Evolutionary conservation across 2,797 vertebrate species (phyloP).

Genomic region (Bryconaethiops microstoma): DNA sequence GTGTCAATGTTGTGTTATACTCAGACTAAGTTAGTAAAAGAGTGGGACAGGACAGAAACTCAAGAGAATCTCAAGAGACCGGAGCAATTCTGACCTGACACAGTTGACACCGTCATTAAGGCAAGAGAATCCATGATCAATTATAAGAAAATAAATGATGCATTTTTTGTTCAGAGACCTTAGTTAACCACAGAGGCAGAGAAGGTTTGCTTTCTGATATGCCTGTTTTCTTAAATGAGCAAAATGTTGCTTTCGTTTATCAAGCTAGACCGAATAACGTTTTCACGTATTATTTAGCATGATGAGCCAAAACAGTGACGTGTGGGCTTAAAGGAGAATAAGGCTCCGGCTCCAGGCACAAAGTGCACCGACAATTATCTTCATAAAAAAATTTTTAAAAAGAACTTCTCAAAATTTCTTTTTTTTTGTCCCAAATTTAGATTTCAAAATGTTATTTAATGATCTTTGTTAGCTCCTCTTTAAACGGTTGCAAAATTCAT

Average conservation of each 20-base stretch:
- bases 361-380: neutral
- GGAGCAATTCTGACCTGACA: no score
- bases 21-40: no score
- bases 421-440: neutral
- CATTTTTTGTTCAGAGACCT: neutral
- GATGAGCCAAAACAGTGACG: neutral
- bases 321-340: neutral
- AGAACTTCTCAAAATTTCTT: neutral
- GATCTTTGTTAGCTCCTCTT: neutral
- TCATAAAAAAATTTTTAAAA: neutral
- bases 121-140: no score
- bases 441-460: neutral
- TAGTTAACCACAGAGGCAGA: no score
- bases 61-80: no score
- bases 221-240: neutral
- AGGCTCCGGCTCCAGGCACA: neutral
- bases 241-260: neutral
- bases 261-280: neutral
- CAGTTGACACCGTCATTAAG: no score
- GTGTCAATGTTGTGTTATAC: no score
- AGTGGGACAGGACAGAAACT: no score
- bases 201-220: neutral
- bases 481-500: neutral
- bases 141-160: no score
- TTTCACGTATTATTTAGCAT: neutral